Evolutionary conservation across 2,888 invertebrate species (phyloP).

Genomic region (Mactromeris polynyma): DNA sequence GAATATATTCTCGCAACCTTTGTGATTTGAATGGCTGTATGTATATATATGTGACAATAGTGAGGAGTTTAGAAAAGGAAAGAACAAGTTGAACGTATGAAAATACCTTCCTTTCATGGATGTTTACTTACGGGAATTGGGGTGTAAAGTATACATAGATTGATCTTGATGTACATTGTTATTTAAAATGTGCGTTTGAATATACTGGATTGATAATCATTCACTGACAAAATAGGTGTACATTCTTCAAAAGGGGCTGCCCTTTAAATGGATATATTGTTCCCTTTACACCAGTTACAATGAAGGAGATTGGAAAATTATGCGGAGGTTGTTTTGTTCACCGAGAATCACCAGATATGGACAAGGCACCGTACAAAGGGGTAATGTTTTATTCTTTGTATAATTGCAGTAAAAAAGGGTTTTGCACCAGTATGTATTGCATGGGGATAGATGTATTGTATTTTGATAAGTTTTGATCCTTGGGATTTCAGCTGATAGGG

Average conservation of each 20-base stretch:
- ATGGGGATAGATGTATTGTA: background rate
- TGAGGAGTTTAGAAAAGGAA: background rate
- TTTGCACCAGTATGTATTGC: background rate
- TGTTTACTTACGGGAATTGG: background rate
- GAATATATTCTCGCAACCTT: constrained; percentile 12
- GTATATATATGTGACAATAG: background rate
- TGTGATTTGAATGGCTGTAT: background rate
- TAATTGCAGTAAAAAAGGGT: background rate
- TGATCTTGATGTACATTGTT: background rate
- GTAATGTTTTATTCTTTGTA: constrained; percentile 31
- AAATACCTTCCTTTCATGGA: background rate
- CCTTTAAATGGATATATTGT: constrained; percentile 13
- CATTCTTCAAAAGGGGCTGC: background rate
- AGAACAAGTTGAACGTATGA: background rate
- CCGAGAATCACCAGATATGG: constrained; percentile 60
- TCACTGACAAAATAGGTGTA: background rate
- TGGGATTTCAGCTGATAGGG: no score
- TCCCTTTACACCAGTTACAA: background rate
- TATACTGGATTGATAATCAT: background rate
- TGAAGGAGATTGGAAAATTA: constrained; percentile 68
- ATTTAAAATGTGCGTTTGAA: background rate
- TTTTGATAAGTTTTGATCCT: background rate
- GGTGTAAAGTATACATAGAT: background rate
- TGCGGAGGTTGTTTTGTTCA: constrained; percentile 69
- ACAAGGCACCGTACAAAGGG: constrained; percentile 59